Evolutionary conservation across 2,888 invertebrate species (phyloP).

Genomic region (Myopa tessellatipennis): DNA sequence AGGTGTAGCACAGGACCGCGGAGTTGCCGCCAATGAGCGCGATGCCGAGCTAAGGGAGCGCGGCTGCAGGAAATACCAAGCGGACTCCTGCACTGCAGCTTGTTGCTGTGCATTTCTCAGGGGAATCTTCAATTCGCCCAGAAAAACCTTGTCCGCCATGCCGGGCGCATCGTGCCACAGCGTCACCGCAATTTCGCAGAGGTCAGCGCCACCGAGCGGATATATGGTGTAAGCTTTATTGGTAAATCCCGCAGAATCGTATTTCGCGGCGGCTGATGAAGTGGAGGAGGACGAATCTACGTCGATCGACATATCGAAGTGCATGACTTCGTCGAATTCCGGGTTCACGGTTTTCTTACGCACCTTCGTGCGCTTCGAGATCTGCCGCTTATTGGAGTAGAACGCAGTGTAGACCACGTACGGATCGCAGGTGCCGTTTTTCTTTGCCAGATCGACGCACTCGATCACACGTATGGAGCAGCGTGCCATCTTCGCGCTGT

Average conservation of each 20-base stretch:
- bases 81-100: slow-evolving; percentile 73
- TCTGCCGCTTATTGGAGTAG: slow-evolving; percentile 83
- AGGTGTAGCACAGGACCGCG: slow-evolving; percentile 77
- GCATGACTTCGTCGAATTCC: slow-evolving; percentile 87
- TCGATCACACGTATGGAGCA: slow-evolving; percentile 79
- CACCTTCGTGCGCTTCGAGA: slow-evolving; percentile 84
- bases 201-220: slow-evolving; percentile 75
- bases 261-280: slow-evolving; percentile 38
- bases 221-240: slow-evolving; percentile 72
- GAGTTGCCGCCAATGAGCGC: slow-evolving; percentile 70
- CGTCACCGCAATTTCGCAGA: slow-evolving; percentile 83
- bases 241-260: slow-evolving; percentile 50
- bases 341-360: slow-evolving; percentile 92
- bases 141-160: slow-evolving; percentile 81
- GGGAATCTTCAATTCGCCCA: slow-evolving; percentile 87
- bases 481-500: slow-evolving; percentile 56
- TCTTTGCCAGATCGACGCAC: slow-evolving; percentile 88
- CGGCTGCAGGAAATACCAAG: slow-evolving; percentile 83
- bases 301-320: slow-evolving; percentile 77
- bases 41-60: slow-evolving; percentile 69
- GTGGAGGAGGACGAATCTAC: slow-evolving; percentile 65
- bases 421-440: slow-evolving; percentile 92
- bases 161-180: slow-evolving; percentile 88
- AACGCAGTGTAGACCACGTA: slow-evolving; percentile 84
- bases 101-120: slow-evolving; percentile 77